Evolutionary conservation across 2,797 vertebrate species (phyloP).

Genomic region (Myripristis murdjan): DNA sequence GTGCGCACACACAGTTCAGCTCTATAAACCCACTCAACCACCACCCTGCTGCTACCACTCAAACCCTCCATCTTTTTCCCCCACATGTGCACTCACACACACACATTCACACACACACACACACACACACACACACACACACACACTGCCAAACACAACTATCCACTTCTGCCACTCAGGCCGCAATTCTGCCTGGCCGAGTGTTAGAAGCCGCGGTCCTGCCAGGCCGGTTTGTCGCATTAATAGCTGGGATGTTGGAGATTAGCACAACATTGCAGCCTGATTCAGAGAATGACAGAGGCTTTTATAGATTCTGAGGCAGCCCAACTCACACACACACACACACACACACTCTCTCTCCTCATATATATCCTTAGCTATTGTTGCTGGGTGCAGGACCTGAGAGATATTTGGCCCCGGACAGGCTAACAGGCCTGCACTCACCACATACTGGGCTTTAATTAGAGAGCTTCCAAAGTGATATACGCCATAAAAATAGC

Average conservation of each 20-base stretch:
- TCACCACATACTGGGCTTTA: slow-evolving; percentile 29
- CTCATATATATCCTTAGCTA: slow-evolving; percentile 8
- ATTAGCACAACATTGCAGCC: slow-evolving; percentile 71
- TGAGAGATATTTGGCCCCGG: slow-evolving; percentile 25
- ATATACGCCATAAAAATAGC: slow-evolving; percentile 5
- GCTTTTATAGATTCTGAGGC: slow-evolving; percentile 56
- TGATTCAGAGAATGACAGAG: slow-evolving; percentile 58
- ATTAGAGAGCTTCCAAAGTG: slow-evolving; percentile 33
- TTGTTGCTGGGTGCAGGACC: slow-evolving; percentile 24
- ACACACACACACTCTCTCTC: background rate
- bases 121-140: no score
- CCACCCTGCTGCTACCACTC: slow-evolving; percentile 47
- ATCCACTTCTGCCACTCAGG: background rate
- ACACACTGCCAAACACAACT: background rate
- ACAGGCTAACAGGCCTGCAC: slow-evolving; percentile 16
- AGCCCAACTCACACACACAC: background rate
- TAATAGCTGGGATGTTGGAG: slow-evolving; percentile 71
- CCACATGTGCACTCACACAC: slow-evolving; percentile 36
- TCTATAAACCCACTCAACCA: slow-evolving; percentile 56
- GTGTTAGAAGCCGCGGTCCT: slow-evolving; percentile 44
- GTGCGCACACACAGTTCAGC: slow-evolving; percentile 37
- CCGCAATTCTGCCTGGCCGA: slow-evolving; percentile 12
- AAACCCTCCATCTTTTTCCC: slow-evolving; percentile 53
- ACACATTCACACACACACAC: slow-evolving; percentile 6
- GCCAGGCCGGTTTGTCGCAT: slow-evolving; percentile 79